Base-by-base conservation (phyloP, 2,113 vertebrate species). In the Oryzias javanicus region DNA sequence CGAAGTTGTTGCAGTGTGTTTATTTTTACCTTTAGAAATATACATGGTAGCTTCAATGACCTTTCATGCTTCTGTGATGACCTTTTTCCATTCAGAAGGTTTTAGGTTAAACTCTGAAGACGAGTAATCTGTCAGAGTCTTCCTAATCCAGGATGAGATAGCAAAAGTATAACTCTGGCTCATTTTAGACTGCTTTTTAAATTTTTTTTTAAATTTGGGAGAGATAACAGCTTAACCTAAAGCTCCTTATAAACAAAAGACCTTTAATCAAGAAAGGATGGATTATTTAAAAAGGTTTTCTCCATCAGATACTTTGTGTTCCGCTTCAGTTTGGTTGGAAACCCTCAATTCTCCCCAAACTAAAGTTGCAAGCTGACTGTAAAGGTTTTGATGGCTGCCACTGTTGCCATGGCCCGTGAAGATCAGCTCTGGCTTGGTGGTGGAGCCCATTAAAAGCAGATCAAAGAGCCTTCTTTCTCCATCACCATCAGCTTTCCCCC, bases 371-470 rank as follows among this genome's bases (percentile, higher is more conserved):
- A 70, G 78, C 78, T 83, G 83, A 80, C 74, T 55, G 48, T 27
- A 61, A 59, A 64, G 75, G 81, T 74, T 75, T 84, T 67, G 67
- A 55, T 58, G 54, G 58, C 63, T 63, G 57, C 17, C 53, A 51
- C 60, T 63, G 61, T 27, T 66, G 58, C 58, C 66, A 55, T 70
- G 64, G 76, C 52, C 76, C 60, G 42, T 25, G 68, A 70, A 42
- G 52, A 64, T 62, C 63, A 25, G 52, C 66, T 76, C 17, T 6
- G 63, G 63, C 70, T 86, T 18, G 3, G 63, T 51, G 27, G 53
- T 70, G 65, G 66, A 79, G 77, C 73, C 82, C 79, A 85, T 83
- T 81, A 77, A 85, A 83, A 63, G 67, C 53, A 83, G 79, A 88
- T 85, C 78, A 89, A 88, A 84, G 75, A 27, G 49, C 35, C 51